Evolutionary conservation across 2,888 invertebrate genomes (phyloP), one percentile per base, ranked within the genome.

Genomic region (Petrolisthes cinctipes): DNA sequence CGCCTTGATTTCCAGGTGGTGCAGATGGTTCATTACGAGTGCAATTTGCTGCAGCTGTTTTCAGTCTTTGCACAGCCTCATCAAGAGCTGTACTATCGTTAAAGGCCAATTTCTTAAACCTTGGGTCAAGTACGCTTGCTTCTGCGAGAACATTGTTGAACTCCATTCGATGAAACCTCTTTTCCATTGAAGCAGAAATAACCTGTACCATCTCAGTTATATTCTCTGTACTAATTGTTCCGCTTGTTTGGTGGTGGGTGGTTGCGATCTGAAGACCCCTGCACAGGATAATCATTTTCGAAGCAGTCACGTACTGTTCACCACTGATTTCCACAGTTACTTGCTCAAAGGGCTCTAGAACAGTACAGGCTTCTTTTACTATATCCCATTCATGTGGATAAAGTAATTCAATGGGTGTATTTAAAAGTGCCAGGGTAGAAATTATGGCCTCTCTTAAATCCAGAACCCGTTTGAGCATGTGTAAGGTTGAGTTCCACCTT

Each of bases 151-250:
- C 61, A 81, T 20, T 9, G 20, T 61, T 81, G 61, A 61, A 81
- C 61, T 81, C 81, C 81, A 81, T 61, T 61, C 81, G 57, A 17
- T 61, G 61, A 61, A 81, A 81, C 23, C 54, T 81, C 68, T 68
- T 82, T 66, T 82, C 68, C 82, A 66, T 82, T n/a, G 37, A 66
- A 68, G 82, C 68, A 68, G 66, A 82, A 66, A 82, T 23, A 66
- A 53, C 14, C 37, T 4, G 51, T 17, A 82, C 82, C 51, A 82
- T 68, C 82, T 66, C 66, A 37, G 37, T 9, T 17, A 82, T 51
- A 37, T 53, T 82, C 23, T 51, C 66, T 53, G 17, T 11, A 1
- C 14, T 57, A 9, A 81, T 20, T 81, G 51, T 82, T 51, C 71
- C 68, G 4, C 17, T 14, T 82, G 79, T 53, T 7, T 66, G 66